Evolutionary conservation across 2,113 vertebrate species (phyloP).

Genomic region (Danionella cerebrum): DNA sequence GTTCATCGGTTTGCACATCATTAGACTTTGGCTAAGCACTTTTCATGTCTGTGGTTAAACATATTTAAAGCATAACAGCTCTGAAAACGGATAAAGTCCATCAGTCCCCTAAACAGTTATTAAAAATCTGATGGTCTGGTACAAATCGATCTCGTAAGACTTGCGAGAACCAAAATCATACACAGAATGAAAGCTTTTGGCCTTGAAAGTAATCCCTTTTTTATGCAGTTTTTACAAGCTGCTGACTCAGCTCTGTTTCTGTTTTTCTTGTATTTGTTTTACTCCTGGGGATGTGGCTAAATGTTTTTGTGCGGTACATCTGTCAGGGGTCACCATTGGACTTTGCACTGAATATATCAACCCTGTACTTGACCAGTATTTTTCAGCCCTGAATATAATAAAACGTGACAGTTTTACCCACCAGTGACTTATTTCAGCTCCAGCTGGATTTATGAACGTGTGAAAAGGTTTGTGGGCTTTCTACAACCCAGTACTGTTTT

Average conservation of each 20-base stretch:
- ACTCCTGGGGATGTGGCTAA: constrained; percentile 24
- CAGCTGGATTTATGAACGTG: neutral
- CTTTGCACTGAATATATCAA: neutral
- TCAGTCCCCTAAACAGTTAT: neutral
- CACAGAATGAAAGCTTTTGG: neutral
- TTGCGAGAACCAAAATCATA: too few species aligned
- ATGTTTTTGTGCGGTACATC: constrained; percentile 21
- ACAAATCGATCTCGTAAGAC: too few species aligned
- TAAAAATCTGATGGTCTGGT: too few species aligned
- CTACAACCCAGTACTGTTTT: too few species aligned
- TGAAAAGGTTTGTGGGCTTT: constrained; percentile 2
- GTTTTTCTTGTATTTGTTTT: constrained; percentile 36
- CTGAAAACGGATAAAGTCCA: neutral
- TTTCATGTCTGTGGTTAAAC: neutral
- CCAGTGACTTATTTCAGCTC: neutral
- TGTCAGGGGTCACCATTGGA: constrained; percentile 23
- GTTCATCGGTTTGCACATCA: too few species aligned
- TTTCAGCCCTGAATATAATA: neutral
- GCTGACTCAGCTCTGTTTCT: neutral
- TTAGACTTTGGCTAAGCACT: constrained; percentile 6
- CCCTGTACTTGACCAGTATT: neutral
- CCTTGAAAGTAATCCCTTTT: neutral
- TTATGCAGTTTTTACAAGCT: neutral
- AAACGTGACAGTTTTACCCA: constrained; percentile 20
- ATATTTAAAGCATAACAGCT: neutral